phyloP scores from a whole-genome alignment of 2,888 invertebrate species.

The Tricholauxania praeusta region DNA sequence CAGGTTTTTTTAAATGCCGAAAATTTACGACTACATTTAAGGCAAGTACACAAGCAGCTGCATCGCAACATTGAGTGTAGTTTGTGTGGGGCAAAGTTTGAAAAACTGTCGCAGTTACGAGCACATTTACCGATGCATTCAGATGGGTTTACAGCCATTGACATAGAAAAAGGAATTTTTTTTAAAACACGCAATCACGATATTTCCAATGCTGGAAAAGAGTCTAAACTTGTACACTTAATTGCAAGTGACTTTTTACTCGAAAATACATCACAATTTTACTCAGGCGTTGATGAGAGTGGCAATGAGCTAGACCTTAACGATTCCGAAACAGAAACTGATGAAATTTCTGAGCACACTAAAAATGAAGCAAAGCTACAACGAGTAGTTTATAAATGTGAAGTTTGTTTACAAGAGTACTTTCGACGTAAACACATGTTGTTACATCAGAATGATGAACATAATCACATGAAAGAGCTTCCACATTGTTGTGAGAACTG shows the following conservation, averaged over 20 bases:
- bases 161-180: slow-evolving; percentile 50
- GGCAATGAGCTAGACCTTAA: slow-evolving; percentile 62
- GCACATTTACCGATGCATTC: slow-evolving; percentile 53
- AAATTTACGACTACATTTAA: slow-evolving; percentile 45
- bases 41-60: slow-evolving; percentile 34
- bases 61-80: slow-evolving; percentile 51
- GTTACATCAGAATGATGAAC: slow-evolving; percentile 56
- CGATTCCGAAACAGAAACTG: slow-evolving; percentile 59
- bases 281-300: slow-evolving; percentile 58
- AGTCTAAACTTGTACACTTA: slow-evolving; percentile 43
- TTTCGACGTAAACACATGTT: slow-evolving; percentile 51
- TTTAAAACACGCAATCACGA: slow-evolving; percentile 41
- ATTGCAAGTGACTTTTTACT: slow-evolving; percentile 52
- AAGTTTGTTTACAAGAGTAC: slow-evolving; percentile 54
- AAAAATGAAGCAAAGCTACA: not conserved
- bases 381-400: slow-evolving; percentile 52
- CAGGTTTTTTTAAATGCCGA: slow-evolving; percentile 44
- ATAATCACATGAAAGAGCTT: slow-evolving; percentile 60
- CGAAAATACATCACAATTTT: slow-evolving; percentile 56
- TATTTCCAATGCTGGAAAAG: slow-evolving; percentile 37
- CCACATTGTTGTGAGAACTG: slow-evolving; percentile 70
- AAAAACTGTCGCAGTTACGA: slow-evolving; percentile 51
- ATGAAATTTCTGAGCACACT: not conserved
- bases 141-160: slow-evolving; percentile 55
- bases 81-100: slow-evolving; percentile 52